These are phyloP conservation scores for Scaptomyza graminum DNA, from an alignment of 1,140 invertebrate species.

Conservation along the genomic window DNA sequence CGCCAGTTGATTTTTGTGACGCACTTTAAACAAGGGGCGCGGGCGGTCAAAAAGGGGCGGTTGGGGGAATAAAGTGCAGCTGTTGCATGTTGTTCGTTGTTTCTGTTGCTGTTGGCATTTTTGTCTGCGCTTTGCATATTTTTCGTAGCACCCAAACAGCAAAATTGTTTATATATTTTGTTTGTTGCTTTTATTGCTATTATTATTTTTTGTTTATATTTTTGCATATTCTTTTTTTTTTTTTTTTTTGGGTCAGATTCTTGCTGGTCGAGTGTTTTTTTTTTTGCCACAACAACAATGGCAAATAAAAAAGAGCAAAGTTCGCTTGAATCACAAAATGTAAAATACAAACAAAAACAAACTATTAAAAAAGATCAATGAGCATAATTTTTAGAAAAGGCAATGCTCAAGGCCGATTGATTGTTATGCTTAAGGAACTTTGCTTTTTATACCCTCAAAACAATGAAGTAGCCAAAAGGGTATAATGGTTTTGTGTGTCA, in stretches of 20 bases:
- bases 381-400: slow-evolving; percentile 8
- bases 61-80: slow-evolving; percentile 35
- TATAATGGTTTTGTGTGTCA: no score
- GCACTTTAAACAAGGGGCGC: no score
- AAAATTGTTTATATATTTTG: slow-evolving; percentile 47
- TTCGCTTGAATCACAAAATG: slow-evolving; percentile 48
- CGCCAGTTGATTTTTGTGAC: slow-evolving; percentile 31
- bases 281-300: slow-evolving; percentile 38
- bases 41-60: no score
- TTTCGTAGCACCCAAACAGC: slow-evolving; percentile 42
- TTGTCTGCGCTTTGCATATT: slow-evolving; percentile 80
- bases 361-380: slow-evolving; percentile 12
- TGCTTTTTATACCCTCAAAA: no score
- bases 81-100: no score
- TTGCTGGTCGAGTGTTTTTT: slow-evolving; percentile 65
- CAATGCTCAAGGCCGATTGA: no score
- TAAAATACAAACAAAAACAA: neutral
- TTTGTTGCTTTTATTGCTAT: slow-evolving; percentile 30
- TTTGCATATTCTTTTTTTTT: no score
- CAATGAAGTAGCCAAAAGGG: no score
- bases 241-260: slow-evolving; percentile 53
- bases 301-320: slow-evolving; percentile 63
- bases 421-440: no score
- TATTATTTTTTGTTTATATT: slow-evolving; percentile 44
- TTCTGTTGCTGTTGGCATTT: slow-evolving; percentile 63